Evolutionary conservation across 2,888 invertebrate genomes (phyloP).

Genomic region (Ramazzottius varieornatus): DNA sequence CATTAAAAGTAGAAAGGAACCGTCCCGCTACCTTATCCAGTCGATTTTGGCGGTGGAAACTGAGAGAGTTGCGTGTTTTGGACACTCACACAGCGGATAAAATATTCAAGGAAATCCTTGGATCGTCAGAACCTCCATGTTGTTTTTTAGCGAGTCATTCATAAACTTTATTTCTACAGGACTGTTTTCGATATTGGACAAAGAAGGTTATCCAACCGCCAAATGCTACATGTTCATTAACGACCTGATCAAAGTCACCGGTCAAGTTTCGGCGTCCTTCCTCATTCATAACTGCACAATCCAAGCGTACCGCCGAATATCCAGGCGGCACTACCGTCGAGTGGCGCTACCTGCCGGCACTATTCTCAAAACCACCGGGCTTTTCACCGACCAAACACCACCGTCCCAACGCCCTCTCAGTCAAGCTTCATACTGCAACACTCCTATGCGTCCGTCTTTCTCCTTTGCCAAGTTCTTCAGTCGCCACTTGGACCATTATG

Average conservation of each 20-base stretch:
- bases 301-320: not conserved
- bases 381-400: not conserved
- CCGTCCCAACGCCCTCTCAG: not conserved
- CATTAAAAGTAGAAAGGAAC: too few species aligned
- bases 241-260: slow-evolving; percentile 1
- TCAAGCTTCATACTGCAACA: too few species aligned
- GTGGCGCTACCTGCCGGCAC: not conserved
- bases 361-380: not conserved
- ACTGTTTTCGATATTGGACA: not conserved
- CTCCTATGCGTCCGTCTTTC: not conserved
- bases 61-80: too few species aligned
- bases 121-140: too few species aligned
- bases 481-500: not conserved
- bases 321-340: not conserved
- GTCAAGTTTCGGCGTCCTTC: not conserved
- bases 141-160: too few species aligned
- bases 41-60: too few species aligned
- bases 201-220: not conserved
- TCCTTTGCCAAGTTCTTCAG: not conserved
- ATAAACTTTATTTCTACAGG: not conserved
- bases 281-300: not conserved
- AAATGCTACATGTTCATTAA: not conserved
- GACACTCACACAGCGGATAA: too few species aligned
- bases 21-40: too few species aligned
- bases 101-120: too few species aligned